phyloP scores from a whole-genome alignment of 1,140 invertebrate genomes.

The Bombus consobrinus region DNA sequence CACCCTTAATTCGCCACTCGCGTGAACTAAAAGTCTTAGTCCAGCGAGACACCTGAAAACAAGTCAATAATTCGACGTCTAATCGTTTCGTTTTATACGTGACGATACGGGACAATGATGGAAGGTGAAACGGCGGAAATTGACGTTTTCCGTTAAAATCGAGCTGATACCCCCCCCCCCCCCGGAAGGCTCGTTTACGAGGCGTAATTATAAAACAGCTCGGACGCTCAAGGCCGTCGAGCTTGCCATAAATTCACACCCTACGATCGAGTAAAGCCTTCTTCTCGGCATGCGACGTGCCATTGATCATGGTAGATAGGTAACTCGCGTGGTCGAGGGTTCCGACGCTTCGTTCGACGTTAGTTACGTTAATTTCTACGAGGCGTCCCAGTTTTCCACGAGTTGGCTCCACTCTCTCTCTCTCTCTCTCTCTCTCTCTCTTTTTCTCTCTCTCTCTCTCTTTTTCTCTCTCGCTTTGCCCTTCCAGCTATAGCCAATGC shows the following conservation, averaged over 20 bases:
- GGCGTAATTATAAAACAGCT: conserved; percentile 34
- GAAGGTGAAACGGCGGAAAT: neutral
- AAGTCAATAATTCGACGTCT: neutral
- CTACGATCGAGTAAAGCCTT: conserved; percentile 31
- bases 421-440: neutral
- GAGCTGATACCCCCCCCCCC: neutral
- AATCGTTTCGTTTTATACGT: neutral
- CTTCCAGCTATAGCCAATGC: conserved; percentile 33
- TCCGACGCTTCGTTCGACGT: conserved; percentile 37
- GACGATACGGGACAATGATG: neutral
- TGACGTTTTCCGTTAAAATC: conserved; percentile 9
- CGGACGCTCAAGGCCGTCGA: conserved; percentile 43
- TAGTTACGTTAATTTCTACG: conserved; percentile 66
- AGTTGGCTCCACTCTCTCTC: neutral
- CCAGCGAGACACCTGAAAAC: neutral
- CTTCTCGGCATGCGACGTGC: conserved; percentile 49
- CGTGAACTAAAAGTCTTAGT: too few species aligned
- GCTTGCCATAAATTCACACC: conserved; percentile 60
- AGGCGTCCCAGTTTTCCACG: conserved; percentile 55
- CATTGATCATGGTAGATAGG: conserved; percentile 64
- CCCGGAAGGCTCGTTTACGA: conserved; percentile 15
- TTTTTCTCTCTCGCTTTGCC: conserved; percentile 29
- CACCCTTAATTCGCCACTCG: neutral
- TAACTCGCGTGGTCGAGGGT: conserved; percentile 40
- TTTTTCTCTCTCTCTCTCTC: neutral